A percentile compares a stretch with the other conserved stretches of the same genome.
These are phyloP conservation scores for Drosophila multiciliata DNA, from an alignment of 2,888 invertebrate genomes.

Conservation along the genomic window DNA sequence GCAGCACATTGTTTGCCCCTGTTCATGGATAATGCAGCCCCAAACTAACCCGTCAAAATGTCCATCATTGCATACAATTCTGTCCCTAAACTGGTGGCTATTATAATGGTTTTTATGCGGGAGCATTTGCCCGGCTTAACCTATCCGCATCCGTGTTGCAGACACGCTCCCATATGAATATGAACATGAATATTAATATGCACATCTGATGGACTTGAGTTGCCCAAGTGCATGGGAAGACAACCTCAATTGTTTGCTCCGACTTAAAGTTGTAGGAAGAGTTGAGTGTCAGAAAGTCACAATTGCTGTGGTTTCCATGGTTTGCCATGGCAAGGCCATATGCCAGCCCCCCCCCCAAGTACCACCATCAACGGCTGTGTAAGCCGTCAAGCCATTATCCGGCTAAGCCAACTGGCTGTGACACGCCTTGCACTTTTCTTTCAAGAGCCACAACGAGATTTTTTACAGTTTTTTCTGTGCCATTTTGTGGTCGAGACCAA, in stretches of 20 bases:
- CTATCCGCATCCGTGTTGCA: slow-evolving; percentile 55
- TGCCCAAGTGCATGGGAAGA: slow-evolving; percentile 54
- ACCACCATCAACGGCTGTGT: slow-evolving; percentile 11
- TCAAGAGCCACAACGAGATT: slow-evolving; percentile 35
- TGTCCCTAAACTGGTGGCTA: slow-evolving; percentile 10
- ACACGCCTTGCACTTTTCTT: slow-evolving; percentile 66
- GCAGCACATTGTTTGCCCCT: slow-evolving; percentile 25
- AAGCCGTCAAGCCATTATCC: slow-evolving; percentile 13
- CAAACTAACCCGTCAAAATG: slow-evolving; percentile 57
- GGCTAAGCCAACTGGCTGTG: slow-evolving; percentile 19
- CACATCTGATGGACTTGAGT: slow-evolving; percentile 45
- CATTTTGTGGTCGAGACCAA: slow-evolving; percentile 62
- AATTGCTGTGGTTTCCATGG: slow-evolving; percentile 50
- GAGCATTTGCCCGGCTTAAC: slow-evolving; percentile 35
- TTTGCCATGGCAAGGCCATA: slow-evolving; percentile 60
- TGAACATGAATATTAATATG: slow-evolving; percentile 8
- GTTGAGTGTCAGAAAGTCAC: slow-evolving; percentile 5
- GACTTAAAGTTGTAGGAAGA: neutral
- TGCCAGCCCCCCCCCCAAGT: slow-evolving; percentile 3
- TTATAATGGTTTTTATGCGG: slow-evolving; percentile 42
- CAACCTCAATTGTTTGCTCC: slow-evolving; percentile 52
- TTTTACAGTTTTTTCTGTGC: slow-evolving; percentile 68
- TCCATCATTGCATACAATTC: slow-evolving; percentile 45
- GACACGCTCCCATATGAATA: slow-evolving; percentile 11
- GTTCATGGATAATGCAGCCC: slow-evolving; percentile 33